Base-by-base conservation (phyloP, 2,888 invertebrate genomes). In the Phlogophora meticulosa region DNA sequence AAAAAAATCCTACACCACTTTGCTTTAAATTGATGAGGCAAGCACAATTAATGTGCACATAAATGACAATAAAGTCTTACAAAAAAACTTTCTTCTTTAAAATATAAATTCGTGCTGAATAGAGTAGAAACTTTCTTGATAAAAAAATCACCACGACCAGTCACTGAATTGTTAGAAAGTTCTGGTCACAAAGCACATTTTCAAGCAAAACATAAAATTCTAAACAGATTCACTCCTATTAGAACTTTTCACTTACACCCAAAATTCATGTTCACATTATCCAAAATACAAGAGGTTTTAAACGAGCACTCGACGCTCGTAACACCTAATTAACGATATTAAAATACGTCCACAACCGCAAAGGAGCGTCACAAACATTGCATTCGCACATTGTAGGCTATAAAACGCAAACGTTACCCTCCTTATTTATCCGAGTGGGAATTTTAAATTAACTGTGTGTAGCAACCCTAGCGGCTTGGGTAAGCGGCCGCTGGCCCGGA, bases 361-460 rank as follows among this genome's bases (percentile, higher is more conserved):
- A 90, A 93, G 90, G 89, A 90, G 89, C 93, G 88, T 91, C 93
- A 87, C 90, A 87, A 90, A 90, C 93, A 91, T 90, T 92, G 92
- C 93, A 91, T 94, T 94, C 93, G 94, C 94, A 93, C 94, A 88
- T 92, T 92, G 92, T 92, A 89, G 91, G 92, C 95, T 89, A 95
- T 95, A 95, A 95, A 95, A 95, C 94, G 94, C 95, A 95, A 95
- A 88, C 94, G 94, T 85, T 93, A 93, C 94, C 94, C 94, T 93
- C 94, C 94, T 94, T 93, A 94, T 94, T 95, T 95, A 94, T 95
- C 92, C 93, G 91, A 92, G 93, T 93, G 94, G 93, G 94, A 93
- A 95, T 95, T 95, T 95, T 94, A 95, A 95, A 95, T 95, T 95
- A 95, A 95, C 94, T 94, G 93, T 90, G 92, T 95, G 94, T 91